A percentile compares a stretch with the other conserved stretches of the same genome.
Evolutionary conservation across 2,113 vertebrate species (phyloP).

Genomic region (Euleptes europaea): DNA sequence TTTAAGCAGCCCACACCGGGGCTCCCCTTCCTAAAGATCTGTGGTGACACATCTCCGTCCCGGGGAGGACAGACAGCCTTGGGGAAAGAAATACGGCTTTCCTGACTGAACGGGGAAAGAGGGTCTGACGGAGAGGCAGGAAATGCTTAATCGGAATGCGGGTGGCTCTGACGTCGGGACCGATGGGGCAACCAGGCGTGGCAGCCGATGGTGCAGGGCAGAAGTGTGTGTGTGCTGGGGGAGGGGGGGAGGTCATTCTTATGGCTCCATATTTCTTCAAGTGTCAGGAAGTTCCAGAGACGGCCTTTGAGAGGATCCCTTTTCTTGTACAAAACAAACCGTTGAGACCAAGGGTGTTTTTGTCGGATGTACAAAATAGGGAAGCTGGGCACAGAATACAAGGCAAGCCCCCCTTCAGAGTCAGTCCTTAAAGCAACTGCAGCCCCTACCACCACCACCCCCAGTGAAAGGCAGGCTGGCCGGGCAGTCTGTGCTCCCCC

Average conservation of each 20-base stretch:
- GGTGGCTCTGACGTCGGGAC: not conserved
- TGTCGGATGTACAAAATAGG: too few species aligned
- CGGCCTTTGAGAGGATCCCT: not conserved
- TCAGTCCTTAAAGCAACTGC: too few species aligned
- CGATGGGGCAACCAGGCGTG: not conserved
- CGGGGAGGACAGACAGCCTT: not conserved
- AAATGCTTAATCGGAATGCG: not conserved
- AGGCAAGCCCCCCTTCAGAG: too few species aligned
- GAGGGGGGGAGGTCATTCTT: not conserved
- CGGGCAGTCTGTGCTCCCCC: too few species aligned
- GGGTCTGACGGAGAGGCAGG: not conserved
- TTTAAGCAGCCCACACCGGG: not conserved
- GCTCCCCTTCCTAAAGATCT: not conserved
- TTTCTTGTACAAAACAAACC: not conserved
- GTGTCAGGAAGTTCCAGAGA: not conserved
- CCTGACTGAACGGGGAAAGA: not conserved
- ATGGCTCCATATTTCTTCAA: not conserved
- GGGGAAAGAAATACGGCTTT: constrained; percentile 2
- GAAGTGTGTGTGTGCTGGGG: not conserved
- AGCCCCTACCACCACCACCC: too few species aligned
- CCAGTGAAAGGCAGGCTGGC: too few species aligned
- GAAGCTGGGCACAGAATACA: too few species aligned
- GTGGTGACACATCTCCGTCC: not conserved
- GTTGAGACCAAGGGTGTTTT: not conserved
- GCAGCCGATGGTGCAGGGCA: too few species aligned